Evolutionary conservation across 2,888 invertebrate species (phyloP), one percentile per base, ranked within the genome.

Genomic region (Masnerella sp.): DNA sequence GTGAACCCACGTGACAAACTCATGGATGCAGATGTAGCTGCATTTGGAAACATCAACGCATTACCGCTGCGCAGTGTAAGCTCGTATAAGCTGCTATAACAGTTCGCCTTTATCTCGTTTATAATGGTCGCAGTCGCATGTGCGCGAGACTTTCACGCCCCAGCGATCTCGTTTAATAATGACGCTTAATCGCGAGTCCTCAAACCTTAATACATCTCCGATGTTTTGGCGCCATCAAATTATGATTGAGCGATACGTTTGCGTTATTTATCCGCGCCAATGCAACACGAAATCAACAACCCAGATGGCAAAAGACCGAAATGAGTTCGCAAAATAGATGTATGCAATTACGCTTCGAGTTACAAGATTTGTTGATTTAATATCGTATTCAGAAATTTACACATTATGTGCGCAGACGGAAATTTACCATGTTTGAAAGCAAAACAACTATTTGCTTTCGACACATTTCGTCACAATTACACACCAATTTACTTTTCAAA

Each of bases 11-110:
- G 45, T 52, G 43, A 67, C 61, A 28, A 65, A 49, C 15, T 68
- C 61, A 9, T 22, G 49, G 43, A 36, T 56, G 45, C 54, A 54
- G 47, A 59, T 52, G 38, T 32, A 56, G 43, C 36, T 32, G 52
- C 56, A 67, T 58, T 58, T 22, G 52, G 49, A 38, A 54, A 68
- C 62, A 67, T 38, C 18, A 52, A 58, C 51, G 49, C 49, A 17
- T 64, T 56, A 74, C 52, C 38, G 20, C 34, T 11, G 62, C 34
- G 51, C 38, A 59, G 64, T 64, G 68, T 69, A 74, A 68, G 62
- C 74, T 62, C 59, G 14, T 59, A 74, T 74, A 70, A 74, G 74
- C 70, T 47, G 65, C 54, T 43, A 70, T 74, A 64, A 70, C 70
- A 62, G 62, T 70, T 65, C 49, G 62, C 70, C 70, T 74, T 70